Evolutionary conservation across 2,888 invertebrate genomes (phyloP), one percentile per base, ranked within the genome.

Genomic region (Gymnocheta viridis): DNA sequence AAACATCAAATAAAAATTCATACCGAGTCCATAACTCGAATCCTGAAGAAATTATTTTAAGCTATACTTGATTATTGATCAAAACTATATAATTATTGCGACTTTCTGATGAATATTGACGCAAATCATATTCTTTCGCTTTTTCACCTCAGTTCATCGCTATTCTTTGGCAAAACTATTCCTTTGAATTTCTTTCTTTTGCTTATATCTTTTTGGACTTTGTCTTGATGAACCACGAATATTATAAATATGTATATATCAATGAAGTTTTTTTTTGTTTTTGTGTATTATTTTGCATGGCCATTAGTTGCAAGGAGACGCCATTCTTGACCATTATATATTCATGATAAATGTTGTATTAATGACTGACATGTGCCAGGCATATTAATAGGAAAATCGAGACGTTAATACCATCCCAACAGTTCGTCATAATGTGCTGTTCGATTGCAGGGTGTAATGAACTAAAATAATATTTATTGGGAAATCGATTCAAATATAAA

Each of bases 271-370:
- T 22, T 22, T 17, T 10, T 27, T 10, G 2, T 9, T n/a, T 19
- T 44, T 35, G 12, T 73, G 29, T 56, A 29, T 44, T 56, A 10
- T 56, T 70, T 47, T 70, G 62, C 27, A 82, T 76, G 56, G 32
- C 56, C 64, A 76, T 82, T 82, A 76, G 82, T 70, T 76, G 44
- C 14, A 60, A 38, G 74, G 54, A 76, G 76, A 82, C 76, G 70
- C 76, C 78, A 82, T 70, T 70, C 47, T 38, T 66, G 35, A 1
- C 7, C 27, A 64, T 70, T 66, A 38, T 29, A 64, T 76, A 78
- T 78, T 72, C 82, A 77, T 82, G 77, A 77, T 82, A 78, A 82
- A 82, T 67, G 77, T 66, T 58, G 44, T 73, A 78, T 82, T 82
- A 78, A 78, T 78, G 82, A 78, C 44, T 77, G 66, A 51, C 72